Evolutionary conservation across 2,113 vertebrate genomes (phyloP), one percentile per base, ranked within the genome.

Genomic region (Zonotrichia leucophrys): DNA sequence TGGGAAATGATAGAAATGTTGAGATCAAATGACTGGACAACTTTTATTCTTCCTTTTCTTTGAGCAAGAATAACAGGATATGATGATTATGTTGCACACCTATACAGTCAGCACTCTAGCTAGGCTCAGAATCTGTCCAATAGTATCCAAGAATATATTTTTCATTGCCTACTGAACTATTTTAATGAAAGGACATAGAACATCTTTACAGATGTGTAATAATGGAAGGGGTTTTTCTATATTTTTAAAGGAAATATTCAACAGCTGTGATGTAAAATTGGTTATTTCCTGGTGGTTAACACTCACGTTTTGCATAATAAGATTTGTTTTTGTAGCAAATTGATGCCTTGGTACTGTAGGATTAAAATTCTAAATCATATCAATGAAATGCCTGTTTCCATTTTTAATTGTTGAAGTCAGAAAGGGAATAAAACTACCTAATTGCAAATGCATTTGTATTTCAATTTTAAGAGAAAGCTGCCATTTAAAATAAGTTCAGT

Each of bases 391-490:
- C 63, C 55, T 81, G n/a, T 84, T 96, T 95, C 70, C 58, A 68
- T 95, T 95, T 97, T 92, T 96, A 93, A 95, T 96, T 94, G 60
- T 91, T 78, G 31, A 88, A 92, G 39, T 92, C 84, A 93, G 58
- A 91, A 89, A 91, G 78, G 33, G n/a, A 76, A 24, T 79, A 80
- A 93, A 95, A 69, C 46, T 44, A 74, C 5, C 11, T 60, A 83
- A 95, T 56, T 93, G 83, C 62, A 91, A 77, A 83, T 86, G n/a
- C 56, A 28, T 80, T 94, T 93, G n/a, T 39, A 83, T 93, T 92
- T 92, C 68, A 87, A 44, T 93, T 82, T 93, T 80, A 95, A 93
- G 88, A 86, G 53, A 94, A 95, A 88, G 23, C 60, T 90, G 72
- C 94, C 64, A 76, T 87, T 89, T 97, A 37, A 96, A 96, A 80